Evolutionary conservation across 2,888 invertebrate genomes (phyloP).

Genomic region (Drosophila atripex): DNA sequence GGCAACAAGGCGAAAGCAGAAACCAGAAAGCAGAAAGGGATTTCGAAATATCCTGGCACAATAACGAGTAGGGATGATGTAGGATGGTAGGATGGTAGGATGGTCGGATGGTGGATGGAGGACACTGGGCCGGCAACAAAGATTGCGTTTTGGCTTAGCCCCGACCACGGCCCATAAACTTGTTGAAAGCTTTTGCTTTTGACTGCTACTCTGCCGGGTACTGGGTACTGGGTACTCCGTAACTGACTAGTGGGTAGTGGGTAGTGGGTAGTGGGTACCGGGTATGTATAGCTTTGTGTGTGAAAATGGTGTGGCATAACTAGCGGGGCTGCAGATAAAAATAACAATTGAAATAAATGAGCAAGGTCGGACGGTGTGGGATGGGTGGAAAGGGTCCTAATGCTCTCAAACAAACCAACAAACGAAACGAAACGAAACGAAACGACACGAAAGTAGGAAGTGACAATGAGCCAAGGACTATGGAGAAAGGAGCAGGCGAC

Average conservation of each 20-base stretch:
- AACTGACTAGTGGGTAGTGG: neutral
- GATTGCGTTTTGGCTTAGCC: constrained; percentile 45
- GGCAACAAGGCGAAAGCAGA: constrained; percentile 16
- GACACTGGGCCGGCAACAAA: constrained; percentile 14
- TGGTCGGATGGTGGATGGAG: neutral
- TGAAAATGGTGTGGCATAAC: constrained; percentile 59
- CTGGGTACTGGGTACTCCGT: neutral
- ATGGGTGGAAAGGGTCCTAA: constrained; percentile 6
- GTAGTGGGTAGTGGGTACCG: neutral
- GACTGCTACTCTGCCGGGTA: neutral
- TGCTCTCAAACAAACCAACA: constrained; percentile 1
- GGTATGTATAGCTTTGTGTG: constrained; percentile 7
- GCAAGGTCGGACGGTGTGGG: constrained; percentile 38
- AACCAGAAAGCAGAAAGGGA: constrained; percentile 18
- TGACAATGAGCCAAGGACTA: constrained; percentile 7
- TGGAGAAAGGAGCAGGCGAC: neutral
- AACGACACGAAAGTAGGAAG: constrained; percentile 1
- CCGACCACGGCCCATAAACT: constrained; percentile 38
- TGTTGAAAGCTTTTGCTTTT: constrained; percentile 28
- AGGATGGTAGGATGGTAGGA: neutral
- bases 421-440: constrained; percentile 1
- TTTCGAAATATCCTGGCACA: constrained; percentile 23
- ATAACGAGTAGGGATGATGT: constrained; percentile 31
- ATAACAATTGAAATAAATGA: constrained; percentile 80
- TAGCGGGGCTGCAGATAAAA: constrained; percentile 67